These are phyloP conservation scores for Epizoanthus illoricatus DNA, from an alignment of 92 coral and sea anemone genomes.

Conservation along the genomic window DNA sequence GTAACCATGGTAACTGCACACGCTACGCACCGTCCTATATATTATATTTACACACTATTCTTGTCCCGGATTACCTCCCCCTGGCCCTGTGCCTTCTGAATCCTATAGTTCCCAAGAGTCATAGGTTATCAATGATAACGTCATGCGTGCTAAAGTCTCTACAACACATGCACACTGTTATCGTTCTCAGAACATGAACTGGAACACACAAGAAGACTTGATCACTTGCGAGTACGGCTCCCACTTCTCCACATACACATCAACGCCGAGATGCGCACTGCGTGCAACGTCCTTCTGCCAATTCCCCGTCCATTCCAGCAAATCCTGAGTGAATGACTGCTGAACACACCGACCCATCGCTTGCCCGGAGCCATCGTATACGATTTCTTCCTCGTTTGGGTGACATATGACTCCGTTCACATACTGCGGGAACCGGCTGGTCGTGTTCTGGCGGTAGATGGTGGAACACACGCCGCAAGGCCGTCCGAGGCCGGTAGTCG, in stretches of 20 bases:
- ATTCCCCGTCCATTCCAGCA: slow-evolving; percentile 40
- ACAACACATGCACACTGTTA: too few relatives aligned
- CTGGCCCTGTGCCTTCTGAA: too few relatives aligned
- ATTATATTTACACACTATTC: too few relatives aligned
- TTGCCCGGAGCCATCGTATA: neutral
- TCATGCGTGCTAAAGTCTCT: too few relatives aligned
- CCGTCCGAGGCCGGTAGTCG: slow-evolving; percentile 12
- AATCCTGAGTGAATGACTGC: slow-evolving; percentile 41
- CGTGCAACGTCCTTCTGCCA: slow-evolving; percentile 30
- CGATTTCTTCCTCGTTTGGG: slow-evolving; percentile 27
- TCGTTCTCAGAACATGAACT: neutral
- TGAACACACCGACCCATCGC: slow-evolving; percentile 45
- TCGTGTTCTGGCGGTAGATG: slow-evolving; percentile 28
- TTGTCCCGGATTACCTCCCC: too few relatives aligned
- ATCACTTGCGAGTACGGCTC: slow-evolving; percentile 36
- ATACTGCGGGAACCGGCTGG: slow-evolving; percentile 26
- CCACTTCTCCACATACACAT: slow-evolving; percentile 54
- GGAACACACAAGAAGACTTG: slow-evolving; percentile 39
- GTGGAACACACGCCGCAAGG: slow-evolving; percentile 30
- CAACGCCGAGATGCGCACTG: slow-evolving; percentile 38
- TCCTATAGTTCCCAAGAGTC: too few relatives aligned
- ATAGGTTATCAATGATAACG: too few relatives aligned
- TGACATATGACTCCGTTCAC: slow-evolving; percentile 33
- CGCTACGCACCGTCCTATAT: too few relatives aligned
- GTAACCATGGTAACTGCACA: too few relatives aligned